Conservation (phyloP, 2,113 vertebrate species). For the Hippocampus barbouri region DNA sequence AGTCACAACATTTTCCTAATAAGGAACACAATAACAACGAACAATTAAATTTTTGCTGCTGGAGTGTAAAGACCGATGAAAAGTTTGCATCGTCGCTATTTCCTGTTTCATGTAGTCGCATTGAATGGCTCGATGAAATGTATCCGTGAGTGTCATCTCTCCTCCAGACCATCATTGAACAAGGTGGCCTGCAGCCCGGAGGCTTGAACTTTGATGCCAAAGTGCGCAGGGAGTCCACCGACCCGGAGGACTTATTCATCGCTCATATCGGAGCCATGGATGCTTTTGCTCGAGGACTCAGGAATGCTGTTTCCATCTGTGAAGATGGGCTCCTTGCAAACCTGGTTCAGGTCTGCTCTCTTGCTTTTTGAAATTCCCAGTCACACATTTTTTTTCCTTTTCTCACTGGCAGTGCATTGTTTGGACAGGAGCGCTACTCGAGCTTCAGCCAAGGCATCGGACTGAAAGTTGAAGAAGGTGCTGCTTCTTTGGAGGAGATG, state of each 20-base stretch:
- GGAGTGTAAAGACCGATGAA: too few species aligned
- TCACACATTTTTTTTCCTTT: not conserved
- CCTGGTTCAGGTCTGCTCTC: conserved; percentile 55
- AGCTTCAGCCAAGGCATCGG: conserved; percentile 62
- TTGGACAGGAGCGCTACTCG: conserved; percentile 57
- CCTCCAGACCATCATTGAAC: conserved; percentile 60
- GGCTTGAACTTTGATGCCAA: conserved; percentile 70
- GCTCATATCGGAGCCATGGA: conserved; percentile 69
- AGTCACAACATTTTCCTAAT: too few species aligned
- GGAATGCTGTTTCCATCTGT: conserved; percentile 56
- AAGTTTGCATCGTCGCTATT: too few species aligned
- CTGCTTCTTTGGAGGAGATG: conserved; percentile 61
- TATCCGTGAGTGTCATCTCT: conserved; percentile 1
- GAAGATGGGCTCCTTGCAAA: conserved; percentile 55
- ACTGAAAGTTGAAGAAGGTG: conserved; percentile 55
- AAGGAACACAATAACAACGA: too few species aligned
- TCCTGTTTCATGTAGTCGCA: too few species aligned
- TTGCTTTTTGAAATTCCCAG: not conserved
- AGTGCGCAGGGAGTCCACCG: conserved; percentile 62
- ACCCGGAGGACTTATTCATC: conserved; percentile 66
- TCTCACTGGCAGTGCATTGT: conserved; percentile 6
- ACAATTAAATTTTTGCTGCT: too few species aligned
- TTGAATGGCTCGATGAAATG: not conserved
- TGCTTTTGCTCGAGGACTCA: conserved; percentile 64
- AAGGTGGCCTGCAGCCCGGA: conserved; percentile 65